phyloP scores from a whole-genome alignment of 2,797 vertebrate genomes.

The Danio albolineatus region DNA sequence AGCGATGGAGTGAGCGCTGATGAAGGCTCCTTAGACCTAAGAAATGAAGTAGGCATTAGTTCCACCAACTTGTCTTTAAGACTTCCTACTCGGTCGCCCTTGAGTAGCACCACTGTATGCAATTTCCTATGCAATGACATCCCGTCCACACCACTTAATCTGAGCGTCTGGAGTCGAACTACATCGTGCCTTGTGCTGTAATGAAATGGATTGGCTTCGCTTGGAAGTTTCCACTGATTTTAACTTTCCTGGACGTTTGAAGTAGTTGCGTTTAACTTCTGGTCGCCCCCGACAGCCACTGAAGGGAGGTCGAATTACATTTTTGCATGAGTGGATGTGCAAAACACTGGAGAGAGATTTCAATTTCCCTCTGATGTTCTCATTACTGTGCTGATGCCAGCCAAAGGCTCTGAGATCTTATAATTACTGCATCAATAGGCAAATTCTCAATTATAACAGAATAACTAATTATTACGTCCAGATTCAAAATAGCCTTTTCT shows the following conservation, averaged over 20 bases:
- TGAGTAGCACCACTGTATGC: slow-evolving; percentile 51
- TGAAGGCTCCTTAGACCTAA: slow-evolving; percentile 19
- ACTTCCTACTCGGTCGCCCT: slow-evolving; percentile 46
- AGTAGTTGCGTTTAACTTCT: slow-evolving; percentile 68
- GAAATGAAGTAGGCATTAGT: slow-evolving; percentile 43
- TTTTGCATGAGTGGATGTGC: slow-evolving; percentile 72
- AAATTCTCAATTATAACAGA: slow-evolving; percentile 79
- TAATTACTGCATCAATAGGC: slow-evolving; percentile 80
- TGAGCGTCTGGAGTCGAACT: slow-evolving; percentile 67
- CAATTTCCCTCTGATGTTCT: slow-evolving; percentile 80
- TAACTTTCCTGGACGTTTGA: slow-evolving; percentile 71
- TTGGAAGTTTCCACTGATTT: slow-evolving; percentile 73
- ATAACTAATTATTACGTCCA: slow-evolving; percentile 75
- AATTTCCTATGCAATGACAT: slow-evolving; percentile 60
- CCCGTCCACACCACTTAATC: slow-evolving; percentile 71
- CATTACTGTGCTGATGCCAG: slow-evolving; percentile 73
- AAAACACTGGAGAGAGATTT: slow-evolving; percentile 74
- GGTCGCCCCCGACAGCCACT: slow-evolving; percentile 58
- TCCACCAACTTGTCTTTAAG: slow-evolving; percentile 54
- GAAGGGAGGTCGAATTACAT: slow-evolving; percentile 74
- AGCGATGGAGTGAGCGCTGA: background rate
- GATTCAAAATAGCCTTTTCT: slow-evolving; percentile 69
- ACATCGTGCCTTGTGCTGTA: slow-evolving; percentile 68
- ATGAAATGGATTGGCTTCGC: slow-evolving; percentile 72
- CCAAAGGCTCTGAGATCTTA: slow-evolving; percentile 73